Conservation (phyloP, 1,140 invertebrate species). For the Solenopsis invicta region DNA sequence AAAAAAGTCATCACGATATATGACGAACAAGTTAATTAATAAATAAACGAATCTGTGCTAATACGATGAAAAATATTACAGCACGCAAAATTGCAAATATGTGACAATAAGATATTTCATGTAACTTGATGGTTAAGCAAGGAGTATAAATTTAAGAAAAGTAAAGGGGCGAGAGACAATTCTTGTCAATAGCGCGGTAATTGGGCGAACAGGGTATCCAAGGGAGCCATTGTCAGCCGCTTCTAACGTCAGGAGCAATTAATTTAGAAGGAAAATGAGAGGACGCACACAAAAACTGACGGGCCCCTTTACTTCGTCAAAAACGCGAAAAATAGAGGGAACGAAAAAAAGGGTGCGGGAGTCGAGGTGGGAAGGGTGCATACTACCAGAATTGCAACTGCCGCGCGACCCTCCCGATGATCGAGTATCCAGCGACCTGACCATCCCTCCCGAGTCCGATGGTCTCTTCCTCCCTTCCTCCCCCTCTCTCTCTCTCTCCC, state of each 20-base stretch:
- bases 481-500: constrained; percentile 1
- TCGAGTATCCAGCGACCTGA: constrained; percentile 45
- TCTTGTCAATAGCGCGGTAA: constrained; percentile 41
- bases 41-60: background rate
- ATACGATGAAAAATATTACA: background rate
- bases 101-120: background rate
- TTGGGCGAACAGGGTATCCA: constrained; percentile 13
- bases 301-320: constrained; percentile 1
- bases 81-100: background rate
- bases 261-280: constrained; percentile 55
- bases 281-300: background rate
- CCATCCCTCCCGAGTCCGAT: background rate
- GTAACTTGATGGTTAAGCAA: background rate
- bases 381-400: constrained; percentile 50
- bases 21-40: background rate
- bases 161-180: constrained; percentile 1
- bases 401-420: constrained; percentile 43
- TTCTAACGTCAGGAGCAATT: constrained; percentile 53
- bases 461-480: background rate
- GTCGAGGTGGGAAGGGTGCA: background rate
- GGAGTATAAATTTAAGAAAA: background rate
- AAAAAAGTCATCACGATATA: background rate
- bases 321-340: constrained; percentile 19
- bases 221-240: constrained; percentile 46
- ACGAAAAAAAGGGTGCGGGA: constrained; percentile 23